phyloP scores from a whole-genome alignment of 2,888 invertebrate species.

The Lasius platythorax region DNA sequence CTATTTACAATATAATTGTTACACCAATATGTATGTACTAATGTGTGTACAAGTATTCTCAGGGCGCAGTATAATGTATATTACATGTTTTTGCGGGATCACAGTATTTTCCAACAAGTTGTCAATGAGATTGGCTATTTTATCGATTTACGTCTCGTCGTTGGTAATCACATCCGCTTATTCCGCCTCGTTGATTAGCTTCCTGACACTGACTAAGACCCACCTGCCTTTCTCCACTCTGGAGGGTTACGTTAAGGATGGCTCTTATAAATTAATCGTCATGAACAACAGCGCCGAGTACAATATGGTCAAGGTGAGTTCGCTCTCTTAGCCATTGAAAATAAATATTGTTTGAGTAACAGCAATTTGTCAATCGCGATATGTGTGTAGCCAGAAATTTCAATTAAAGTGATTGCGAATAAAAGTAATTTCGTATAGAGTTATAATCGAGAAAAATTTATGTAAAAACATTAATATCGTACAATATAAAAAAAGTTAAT shows the following conservation, averaged over 20 bases:
- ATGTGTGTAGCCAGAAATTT: neutral
- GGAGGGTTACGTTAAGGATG: constrained; percentile 76
- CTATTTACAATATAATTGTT: neutral
- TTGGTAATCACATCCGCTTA: constrained; percentile 78
- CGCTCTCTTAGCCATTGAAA: neutral
- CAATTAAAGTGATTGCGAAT: neutral
- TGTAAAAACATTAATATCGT: neutral
- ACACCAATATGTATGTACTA: neutral
- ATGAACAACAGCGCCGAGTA: constrained; percentile 75
- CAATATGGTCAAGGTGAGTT: constrained; percentile 73
- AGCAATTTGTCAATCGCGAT: neutral
- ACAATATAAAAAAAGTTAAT: neutral
- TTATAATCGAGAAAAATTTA: neutral
- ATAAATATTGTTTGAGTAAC: neutral
- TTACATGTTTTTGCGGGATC: neutral
- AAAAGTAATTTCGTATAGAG: neutral
- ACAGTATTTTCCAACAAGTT: constrained; percentile 73
- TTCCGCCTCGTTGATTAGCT: constrained; percentile 79
- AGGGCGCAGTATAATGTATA: neutral
- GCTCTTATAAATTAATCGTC: constrained; percentile 77
- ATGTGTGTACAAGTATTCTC: neutral
- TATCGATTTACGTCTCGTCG: constrained; percentile 78
- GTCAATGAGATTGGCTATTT: constrained; percentile 76
- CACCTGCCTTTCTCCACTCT: constrained; percentile 77
- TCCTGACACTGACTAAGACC: constrained; percentile 66